phyloP scores from a whole-genome alignment of 2,888 invertebrate genomes.

The Tryphoninae sp. region DNA sequence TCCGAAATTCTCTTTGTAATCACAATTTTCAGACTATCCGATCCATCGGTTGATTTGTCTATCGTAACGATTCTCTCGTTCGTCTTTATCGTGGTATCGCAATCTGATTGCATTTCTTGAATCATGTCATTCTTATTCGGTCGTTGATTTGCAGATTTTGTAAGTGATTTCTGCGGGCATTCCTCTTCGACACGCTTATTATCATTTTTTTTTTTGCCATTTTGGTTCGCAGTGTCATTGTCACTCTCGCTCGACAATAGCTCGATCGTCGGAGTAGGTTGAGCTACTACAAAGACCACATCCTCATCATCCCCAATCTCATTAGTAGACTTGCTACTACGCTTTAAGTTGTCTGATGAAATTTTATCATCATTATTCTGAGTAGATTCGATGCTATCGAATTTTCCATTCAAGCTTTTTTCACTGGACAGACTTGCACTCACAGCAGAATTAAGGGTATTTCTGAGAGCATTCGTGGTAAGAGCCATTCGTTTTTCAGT shows the following conservation, averaged over 20 bases:
- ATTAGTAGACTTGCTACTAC: slow-evolving; percentile 57
- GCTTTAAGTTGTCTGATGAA: slow-evolving; percentile 48
- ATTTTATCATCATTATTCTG: slow-evolving; percentile 11
- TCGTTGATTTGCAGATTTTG: slow-evolving; percentile 31
- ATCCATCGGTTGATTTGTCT: slow-evolving; percentile 50
- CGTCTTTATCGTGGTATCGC: slow-evolving; percentile 1
- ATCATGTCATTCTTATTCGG: slow-evolving; percentile 28
- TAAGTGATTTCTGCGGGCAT: slow-evolving; percentile 10
- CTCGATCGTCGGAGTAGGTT: slow-evolving; percentile 78
- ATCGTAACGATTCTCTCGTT: slow-evolving; percentile 52
- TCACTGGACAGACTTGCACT: slow-evolving; percentile 56
- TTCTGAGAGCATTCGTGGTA: slow-evolving; percentile 52
- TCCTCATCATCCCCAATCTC: slow-evolving; percentile 76
- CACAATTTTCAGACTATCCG: slow-evolving; percentile 52
- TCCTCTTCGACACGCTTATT: slow-evolving; percentile 34
- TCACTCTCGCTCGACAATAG: slow-evolving; percentile 78
- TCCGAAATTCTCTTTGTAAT: slow-evolving; percentile 52
- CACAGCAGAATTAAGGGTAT: slow-evolving; percentile 53
- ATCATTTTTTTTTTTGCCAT: slow-evolving; percentile 30
- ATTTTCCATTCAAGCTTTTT: slow-evolving; percentile 49
- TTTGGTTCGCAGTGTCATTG: slow-evolving; percentile 62
- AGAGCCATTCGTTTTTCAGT: slow-evolving; percentile 49
- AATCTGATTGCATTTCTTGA: neutral
- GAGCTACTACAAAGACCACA: slow-evolving; percentile 77
- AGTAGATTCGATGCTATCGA: slow-evolving; percentile 11